These are phyloP conservation scores for Phodopus roborovskii DNA, from an alignment of 2,113 vertebrate genomes.

Conservation along the genomic window DNA sequence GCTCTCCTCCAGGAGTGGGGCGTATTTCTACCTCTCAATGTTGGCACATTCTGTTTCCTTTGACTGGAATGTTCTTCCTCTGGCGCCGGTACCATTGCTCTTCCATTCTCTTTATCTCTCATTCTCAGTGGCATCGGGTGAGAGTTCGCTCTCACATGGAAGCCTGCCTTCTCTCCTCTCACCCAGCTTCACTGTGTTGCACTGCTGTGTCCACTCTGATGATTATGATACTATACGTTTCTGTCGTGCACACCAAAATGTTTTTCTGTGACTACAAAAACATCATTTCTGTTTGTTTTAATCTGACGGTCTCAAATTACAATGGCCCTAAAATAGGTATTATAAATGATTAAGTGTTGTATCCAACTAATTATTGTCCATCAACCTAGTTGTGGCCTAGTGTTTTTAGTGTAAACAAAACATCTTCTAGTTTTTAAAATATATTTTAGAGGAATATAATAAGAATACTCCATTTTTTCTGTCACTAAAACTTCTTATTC, in stretches of 20 bases:
- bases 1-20: background rate
- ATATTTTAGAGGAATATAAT: background rate
- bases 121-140: background rate
- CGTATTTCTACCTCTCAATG: background rate
- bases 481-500: background rate
- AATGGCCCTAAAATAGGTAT: background rate
- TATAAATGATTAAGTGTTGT: background rate
- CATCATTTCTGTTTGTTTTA: background rate
- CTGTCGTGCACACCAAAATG: background rate
- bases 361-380: constrained; percentile 2
- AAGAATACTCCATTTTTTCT: background rate
- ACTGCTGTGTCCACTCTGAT: background rate
- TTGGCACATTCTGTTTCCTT: background rate
- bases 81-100: fast-evolving
- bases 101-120: background rate
- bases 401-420: background rate
- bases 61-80: background rate
- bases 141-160: background rate
- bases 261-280: background rate
- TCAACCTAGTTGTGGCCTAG: background rate
- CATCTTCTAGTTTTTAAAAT: background rate
- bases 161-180: background rate
- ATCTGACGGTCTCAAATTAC: background rate
- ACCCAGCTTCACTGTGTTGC: background rate
- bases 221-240: background rate